Percentiles rank a stretch among this genome's conserved stretches.
phyloP scores from a whole-genome alignment of 92 coral and sea anemone genomes.

The Parazoanthus darwini region DNA sequence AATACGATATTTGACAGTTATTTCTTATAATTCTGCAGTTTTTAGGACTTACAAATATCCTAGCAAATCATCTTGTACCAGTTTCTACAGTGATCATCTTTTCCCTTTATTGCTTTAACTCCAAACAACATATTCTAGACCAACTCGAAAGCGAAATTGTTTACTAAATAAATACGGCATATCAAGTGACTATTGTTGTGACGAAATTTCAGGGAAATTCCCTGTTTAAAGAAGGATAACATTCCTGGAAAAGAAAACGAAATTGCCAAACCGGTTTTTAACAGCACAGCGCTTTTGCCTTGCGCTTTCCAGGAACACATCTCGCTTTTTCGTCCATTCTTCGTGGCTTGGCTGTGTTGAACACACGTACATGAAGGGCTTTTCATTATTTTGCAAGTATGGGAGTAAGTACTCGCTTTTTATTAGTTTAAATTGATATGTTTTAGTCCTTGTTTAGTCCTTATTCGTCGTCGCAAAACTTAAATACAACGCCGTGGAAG shows the following conservation, averaged over 20 bases:
- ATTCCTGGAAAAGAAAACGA: neutral
- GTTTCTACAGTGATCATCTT: no score
- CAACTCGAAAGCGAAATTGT: neutral
- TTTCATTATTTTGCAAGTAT: neutral
- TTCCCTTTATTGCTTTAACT: no score
- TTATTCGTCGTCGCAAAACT: neutral
- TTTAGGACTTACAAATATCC: no score
- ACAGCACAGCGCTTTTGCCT: no score
- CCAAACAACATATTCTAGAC: no score
- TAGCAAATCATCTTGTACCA: no score
- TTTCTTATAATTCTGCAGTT: no score
- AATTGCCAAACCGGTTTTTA: constrained; percentile 2
- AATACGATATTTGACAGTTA: no score
- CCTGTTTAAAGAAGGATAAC: neutral
- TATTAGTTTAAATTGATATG: no score
- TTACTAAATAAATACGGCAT: neutral
- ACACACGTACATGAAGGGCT: neutral
- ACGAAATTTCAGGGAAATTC: constrained; percentile 8
- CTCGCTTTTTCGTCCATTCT: neutral
- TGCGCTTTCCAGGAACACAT: neutral
- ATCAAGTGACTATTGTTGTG: neutral
- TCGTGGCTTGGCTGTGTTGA: neutral
- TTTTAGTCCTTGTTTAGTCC: neutral
- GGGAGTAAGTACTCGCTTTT: neutral
- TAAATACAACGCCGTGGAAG: neutral